Conservation (phyloP, 2,797 vertebrate species). For the Loris lydekkerianus region DNA sequence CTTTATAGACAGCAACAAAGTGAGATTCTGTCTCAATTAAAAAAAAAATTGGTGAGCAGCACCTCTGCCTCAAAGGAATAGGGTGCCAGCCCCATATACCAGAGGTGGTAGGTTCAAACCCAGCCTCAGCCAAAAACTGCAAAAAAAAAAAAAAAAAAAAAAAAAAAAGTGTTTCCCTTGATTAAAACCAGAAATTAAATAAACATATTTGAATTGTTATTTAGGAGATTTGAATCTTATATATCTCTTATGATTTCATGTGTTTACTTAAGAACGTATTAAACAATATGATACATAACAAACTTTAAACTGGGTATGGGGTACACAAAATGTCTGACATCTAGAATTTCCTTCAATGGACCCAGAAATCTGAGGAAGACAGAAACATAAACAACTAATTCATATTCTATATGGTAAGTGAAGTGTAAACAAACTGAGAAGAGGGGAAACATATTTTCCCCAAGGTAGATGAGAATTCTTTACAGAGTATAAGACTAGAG, state of each 20-base stretch:
- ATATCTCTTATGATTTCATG: not conserved
- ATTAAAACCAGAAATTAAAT: conserved; percentile 54
- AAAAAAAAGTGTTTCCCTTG: no score
- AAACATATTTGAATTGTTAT: conserved; percentile 61
- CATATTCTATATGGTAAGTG: not conserved
- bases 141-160: no score
- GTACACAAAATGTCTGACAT: not conserved
- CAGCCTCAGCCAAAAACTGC: no score
- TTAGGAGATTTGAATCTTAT: conserved; percentile 12
- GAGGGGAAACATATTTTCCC: conserved; percentile 43
- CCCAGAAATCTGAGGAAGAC: conserved; percentile 22
- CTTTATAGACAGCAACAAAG: no score
- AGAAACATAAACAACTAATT: conserved; percentile 1
- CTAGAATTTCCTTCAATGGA: not conserved
- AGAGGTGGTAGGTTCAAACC: no score
- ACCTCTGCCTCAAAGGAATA: no score
- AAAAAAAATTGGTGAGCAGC: no score
- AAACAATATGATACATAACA: not conserved
- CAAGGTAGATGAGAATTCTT: conserved; percentile 1
- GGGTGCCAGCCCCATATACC: no score
- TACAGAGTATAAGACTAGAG: not conserved
- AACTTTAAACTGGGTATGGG: not conserved
- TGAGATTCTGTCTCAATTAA: no score
- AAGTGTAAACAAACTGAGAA: not conserved
- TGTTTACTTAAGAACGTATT: conserved; percentile 39